These are phyloP conservation scores for Pristionchus arcanus DNA, from an alignment of 2,888 invertebrate species.

Conservation along the genomic window DNA sequence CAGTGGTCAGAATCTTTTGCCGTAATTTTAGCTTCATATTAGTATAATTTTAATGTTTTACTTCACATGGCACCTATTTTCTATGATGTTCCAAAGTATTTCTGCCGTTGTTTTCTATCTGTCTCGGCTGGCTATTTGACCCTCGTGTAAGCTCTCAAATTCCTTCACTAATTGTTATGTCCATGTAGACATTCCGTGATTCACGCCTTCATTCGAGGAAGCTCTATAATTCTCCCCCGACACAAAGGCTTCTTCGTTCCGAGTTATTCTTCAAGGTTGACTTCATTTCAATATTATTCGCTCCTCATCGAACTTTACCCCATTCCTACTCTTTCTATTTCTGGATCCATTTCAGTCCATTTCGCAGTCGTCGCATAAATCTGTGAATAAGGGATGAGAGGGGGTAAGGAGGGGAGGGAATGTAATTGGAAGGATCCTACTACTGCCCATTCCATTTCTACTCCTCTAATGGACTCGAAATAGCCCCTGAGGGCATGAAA, in stretches of 20 bases:
- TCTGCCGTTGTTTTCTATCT: not conserved
- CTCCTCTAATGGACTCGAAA: constrained; percentile 36
- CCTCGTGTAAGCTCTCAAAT: not conserved
- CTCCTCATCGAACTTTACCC: constrained; percentile 13
- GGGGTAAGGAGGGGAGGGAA: not conserved
- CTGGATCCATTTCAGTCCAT: not conserved
- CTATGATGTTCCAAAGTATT: not conserved
- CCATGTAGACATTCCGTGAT: not conserved
- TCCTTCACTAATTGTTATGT: constrained; percentile 1
- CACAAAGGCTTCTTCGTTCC: not conserved
- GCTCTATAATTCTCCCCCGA: not conserved
- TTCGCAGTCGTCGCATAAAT: not conserved
- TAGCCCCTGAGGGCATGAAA: constrained; percentile 47
- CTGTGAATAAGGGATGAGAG: not conserved
- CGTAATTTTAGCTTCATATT: not conserved
- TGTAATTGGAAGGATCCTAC: constrained; percentile 11
- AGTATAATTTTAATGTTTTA: not conserved
- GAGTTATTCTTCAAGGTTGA: not conserved
- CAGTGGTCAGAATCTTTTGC: constrained; percentile 57
- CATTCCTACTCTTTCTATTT: not conserved
- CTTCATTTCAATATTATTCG: not conserved
- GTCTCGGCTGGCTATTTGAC: not conserved
- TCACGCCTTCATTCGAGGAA: not conserved
- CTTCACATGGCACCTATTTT: not conserved
- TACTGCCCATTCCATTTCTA: not conserved